Evolutionary conservation across 2,113 vertebrate species (phyloP).

Genomic region (Caranx melampygus): DNA sequence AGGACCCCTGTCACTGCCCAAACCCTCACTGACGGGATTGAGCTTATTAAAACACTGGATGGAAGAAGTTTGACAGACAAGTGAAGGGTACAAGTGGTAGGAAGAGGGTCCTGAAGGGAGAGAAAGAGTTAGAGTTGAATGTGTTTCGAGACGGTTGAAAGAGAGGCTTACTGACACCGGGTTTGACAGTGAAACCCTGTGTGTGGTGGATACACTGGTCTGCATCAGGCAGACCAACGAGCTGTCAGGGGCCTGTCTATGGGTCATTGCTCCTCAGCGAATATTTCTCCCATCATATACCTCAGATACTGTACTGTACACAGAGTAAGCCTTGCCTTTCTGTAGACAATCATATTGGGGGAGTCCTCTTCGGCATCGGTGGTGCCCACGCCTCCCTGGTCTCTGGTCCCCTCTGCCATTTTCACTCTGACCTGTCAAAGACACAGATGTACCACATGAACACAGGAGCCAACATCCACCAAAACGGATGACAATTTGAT

Average conservation of each 20-base stretch:
- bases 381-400: constrained; percentile 81
- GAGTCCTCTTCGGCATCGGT: constrained; percentile 92
- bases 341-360: constrained; percentile 98
- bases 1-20: constrained; percentile 50
- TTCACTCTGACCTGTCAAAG: constrained; percentile 61
- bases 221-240: constrained; percentile 52
- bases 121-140: background rate
- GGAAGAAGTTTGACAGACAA: constrained; percentile 24
- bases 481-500: constrained; percentile 37
- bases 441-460: constrained; percentile 32
- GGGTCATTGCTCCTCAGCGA: constrained; percentile 44
- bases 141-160: constrained; percentile 28
- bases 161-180: constrained; percentile 47
- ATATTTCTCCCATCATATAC: constrained; percentile 17
- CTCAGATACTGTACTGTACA: constrained; percentile 13
- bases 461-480: background rate
- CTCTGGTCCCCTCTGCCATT: constrained; percentile 91
- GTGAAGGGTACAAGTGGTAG: constrained; percentile 6
- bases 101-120: constrained; percentile 19
- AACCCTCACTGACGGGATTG: constrained; percentile 44
- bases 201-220: constrained; percentile 24
- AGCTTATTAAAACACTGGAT: constrained; percentile 60
- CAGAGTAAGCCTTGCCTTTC: constrained; percentile 87
- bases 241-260: constrained; percentile 40
- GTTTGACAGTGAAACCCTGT: constrained; percentile 44